Evolutionary conservation across 2,888 invertebrate genomes (phyloP).

Genomic region (Alloplasta piceator): DNA sequence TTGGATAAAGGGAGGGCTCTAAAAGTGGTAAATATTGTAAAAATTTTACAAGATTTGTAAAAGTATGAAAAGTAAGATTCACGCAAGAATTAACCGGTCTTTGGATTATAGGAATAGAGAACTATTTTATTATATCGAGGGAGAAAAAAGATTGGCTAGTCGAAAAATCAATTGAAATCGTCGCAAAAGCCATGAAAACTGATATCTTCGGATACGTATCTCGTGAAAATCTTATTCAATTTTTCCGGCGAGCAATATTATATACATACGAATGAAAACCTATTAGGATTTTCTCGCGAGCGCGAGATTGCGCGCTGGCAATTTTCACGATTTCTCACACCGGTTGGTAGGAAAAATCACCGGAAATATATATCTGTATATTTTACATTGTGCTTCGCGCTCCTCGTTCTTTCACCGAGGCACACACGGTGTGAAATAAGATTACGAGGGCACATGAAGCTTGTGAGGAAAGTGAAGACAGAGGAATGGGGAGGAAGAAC

Average conservation of each 20-base stretch:
- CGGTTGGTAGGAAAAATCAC: slow-evolving; percentile 47
- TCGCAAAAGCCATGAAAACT: neutral
- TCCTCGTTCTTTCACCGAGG: neutral
- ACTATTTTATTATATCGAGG: too few relatives aligned
- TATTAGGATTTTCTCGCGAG: slow-evolving; percentile 53
- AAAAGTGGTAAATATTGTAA: too few relatives aligned
- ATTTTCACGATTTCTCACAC: slow-evolving; percentile 15
- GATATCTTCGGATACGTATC: slow-evolving; percentile 6
- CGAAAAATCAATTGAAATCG: neutral
- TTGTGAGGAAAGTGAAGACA: slow-evolving; percentile 5
- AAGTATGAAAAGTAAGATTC: too few relatives aligned
- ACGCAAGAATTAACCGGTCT: too few relatives aligned
- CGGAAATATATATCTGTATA: slow-evolving; percentile 47
- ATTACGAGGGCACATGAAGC: slow-evolving; percentile 17
- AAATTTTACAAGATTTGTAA: too few relatives aligned
- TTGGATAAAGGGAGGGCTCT: too few relatives aligned
- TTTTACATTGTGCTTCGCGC: slow-evolving; percentile 46
- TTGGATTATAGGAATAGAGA: too few relatives aligned
- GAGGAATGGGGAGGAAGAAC: neutral
- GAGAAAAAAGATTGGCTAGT: neutral
- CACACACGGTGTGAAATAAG: slow-evolving; percentile 37
- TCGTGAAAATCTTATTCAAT: slow-evolving; percentile 50
- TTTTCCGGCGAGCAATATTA: slow-evolving; percentile 26
- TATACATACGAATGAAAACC: slow-evolving; percentile 48
- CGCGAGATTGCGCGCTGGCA: slow-evolving; percentile 45